phyloP scores from a whole-genome alignment of 1,140 invertebrate genomes.

The Ceratitis capitata region DNA sequence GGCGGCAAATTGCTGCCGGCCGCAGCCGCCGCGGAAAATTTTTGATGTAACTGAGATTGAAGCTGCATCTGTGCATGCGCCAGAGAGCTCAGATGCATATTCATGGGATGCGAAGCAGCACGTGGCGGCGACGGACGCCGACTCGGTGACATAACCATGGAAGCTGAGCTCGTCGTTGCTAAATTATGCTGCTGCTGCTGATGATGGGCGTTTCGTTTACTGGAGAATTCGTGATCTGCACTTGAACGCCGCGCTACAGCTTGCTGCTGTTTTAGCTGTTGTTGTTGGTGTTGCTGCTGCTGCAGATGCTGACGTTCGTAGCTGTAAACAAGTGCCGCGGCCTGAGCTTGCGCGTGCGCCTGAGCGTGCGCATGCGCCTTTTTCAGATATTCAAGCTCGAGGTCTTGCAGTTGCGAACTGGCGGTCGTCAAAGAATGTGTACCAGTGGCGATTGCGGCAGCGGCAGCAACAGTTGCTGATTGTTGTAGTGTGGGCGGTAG shows the following conservation, averaged over 20 bases:
- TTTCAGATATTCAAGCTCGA: conserved; percentile 43
- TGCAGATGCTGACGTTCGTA: conserved; percentile 48
- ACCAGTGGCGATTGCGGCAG: conserved; percentile 28
- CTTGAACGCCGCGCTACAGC: not conserved
- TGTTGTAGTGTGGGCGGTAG: conserved; percentile 17
- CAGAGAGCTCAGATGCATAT: conserved; percentile 65
- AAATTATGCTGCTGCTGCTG: conserved; percentile 33
- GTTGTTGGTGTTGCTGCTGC: conserved; percentile 44
- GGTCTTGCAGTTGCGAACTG: conserved; percentile 32
- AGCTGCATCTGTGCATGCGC: conserved; percentile 70
- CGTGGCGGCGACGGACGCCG: conserved; percentile 71
- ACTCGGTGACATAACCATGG: conserved; percentile 74
- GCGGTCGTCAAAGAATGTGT: not conserved
- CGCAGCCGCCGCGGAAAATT: conserved; percentile 53
- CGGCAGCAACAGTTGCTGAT: conserved; percentile 22
- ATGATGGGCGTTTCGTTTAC: not conserved
- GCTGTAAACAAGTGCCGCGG: conserved; percentile 40
- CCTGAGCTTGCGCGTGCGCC: conserved; percentile 39
- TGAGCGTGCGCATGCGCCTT: conserved; percentile 45
- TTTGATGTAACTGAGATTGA: conserved; percentile 68
- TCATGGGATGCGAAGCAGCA: conserved; percentile 51
- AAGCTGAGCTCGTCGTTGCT: conserved; percentile 15
- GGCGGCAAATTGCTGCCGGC: conserved; percentile 51
- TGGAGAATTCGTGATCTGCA: conserved; percentile 18
- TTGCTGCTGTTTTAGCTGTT: conserved; percentile 13